Evolutionary conservation across 2,888 invertebrate species (phyloP), one percentile per base, ranked within the genome.

Genomic region (Enchytraeus crypticus): DNA sequence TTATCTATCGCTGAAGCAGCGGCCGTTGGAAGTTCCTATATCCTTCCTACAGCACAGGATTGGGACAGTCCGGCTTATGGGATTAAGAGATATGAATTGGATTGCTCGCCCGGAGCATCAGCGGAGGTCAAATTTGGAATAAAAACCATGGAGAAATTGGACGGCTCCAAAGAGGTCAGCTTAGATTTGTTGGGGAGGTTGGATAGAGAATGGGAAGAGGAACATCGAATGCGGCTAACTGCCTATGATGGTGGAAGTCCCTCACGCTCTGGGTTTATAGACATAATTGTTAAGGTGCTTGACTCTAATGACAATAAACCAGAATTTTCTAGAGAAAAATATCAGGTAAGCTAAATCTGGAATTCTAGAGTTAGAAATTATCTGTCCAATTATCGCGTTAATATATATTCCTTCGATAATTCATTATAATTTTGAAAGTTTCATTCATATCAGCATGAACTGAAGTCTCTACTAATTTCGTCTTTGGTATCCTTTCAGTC

Each of bases 241-340:
- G 66, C 64, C 2, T 54, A 43, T n/a, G 66, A 66, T 56, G 64
- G 62, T 26, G 60, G 62, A n/a, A n/a, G 8, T 8, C 2, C 33
- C 23, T 43, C 21, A 0, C 38, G 56, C 11, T 45, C 51, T n/a
- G 61, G 57, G 18, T 45, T 27, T 49, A 29, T 49, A 27, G 59
- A 64, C 34, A 51, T 64, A 21, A 58, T 30, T 27, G 56, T 64
- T 26, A 29, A 21, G 23, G 64, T 64, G 18, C 38, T 62, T n/a
- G 64, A 64, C 32, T 45, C 64, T 21, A 64, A 64, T 53, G 64
- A 64, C 34, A 64, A 64, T 53, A 47, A 29, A 23, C 64, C 64
- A 5, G 43, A 30, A 18, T 64, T 64, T 32, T 23, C 30, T 49
- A 27, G 38, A n/a, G 38, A 38, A 26, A 18, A 46, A n/a, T 60